Percentiles rank a stretch among this genome's conserved stretches.
These are phyloP conservation scores for Phodopus roborovskii DNA, from an alignment of 2,113 vertebrate species.

Conservation along the genomic window DNA sequence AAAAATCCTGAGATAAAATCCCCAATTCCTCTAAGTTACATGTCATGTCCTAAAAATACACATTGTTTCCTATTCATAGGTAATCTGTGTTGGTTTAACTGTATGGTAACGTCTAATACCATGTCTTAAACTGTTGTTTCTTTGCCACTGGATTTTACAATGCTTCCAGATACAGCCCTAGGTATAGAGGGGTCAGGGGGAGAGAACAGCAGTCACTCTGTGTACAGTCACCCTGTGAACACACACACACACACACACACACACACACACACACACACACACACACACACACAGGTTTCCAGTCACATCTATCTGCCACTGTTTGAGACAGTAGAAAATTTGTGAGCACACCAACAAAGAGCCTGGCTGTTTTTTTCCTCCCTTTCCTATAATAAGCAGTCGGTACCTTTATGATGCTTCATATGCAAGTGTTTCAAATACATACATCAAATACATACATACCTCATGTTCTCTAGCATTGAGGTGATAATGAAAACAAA, in stretches of 20 bases:
- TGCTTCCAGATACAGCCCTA: neutral
- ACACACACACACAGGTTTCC: neutral
- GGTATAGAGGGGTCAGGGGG: neutral
- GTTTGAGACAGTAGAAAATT: neutral
- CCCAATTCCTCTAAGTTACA: neutral
- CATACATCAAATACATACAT: neutral
- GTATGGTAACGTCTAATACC: neutral
- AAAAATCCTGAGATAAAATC: neutral
- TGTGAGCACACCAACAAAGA: neutral
- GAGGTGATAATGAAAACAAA: neutral
- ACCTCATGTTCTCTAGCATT: neutral
- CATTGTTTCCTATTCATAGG: neutral
- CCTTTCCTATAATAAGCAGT: neutral
- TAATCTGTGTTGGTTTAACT: neutral
- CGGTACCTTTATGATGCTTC: conserved; percentile 1
- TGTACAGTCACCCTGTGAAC: neutral
- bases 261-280: neutral
- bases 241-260: neutral
- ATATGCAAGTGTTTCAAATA: neutral
- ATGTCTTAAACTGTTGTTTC: neutral
- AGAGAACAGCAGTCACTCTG: neutral
- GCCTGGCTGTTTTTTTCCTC: neutral
- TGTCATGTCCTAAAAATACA: neutral
- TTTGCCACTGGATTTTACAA: neutral
- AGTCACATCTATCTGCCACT: neutral